Evolutionary conservation across 1,140 invertebrate genomes (phyloP).

Genomic region (Dysdera silvatica): DNA sequence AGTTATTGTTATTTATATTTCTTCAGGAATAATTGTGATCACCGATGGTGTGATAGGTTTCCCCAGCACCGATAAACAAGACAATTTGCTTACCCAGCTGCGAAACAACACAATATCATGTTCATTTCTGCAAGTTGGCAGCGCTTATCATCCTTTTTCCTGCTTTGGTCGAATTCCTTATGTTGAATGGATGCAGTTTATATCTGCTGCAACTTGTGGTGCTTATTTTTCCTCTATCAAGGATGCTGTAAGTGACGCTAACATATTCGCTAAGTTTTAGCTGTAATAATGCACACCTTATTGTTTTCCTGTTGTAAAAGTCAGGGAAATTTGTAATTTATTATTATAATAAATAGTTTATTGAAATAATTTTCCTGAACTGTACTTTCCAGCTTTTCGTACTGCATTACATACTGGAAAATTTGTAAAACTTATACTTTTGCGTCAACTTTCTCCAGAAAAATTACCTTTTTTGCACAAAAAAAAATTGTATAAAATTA

Average conservation of each 20-base stretch:
- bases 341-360: no score
- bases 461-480: no score
- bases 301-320: no score
- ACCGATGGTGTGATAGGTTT: conserved; percentile 73
- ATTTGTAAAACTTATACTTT: no score
- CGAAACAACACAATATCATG: conserved; percentile 66
- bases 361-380: no score
- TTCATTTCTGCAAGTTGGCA: conserved; percentile 69
- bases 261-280: no score
- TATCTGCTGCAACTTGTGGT: conserved; percentile 69
- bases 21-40: conserved; percentile 66
- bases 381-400: no score
- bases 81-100: conserved; percentile 64
- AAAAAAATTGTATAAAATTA: no score
- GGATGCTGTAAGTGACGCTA: conserved; percentile 13
- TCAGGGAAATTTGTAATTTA: no score
- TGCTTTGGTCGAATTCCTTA: conserved; percentile 61
- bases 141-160: conserved; percentile 58
- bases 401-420: no score
- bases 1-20: conserved; percentile 30
- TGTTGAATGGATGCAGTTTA: conserved; percentile 66
- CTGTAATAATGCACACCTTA: no score
- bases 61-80: conserved; percentile 63
- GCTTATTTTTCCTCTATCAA: conserved; percentile 51
- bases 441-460: no score